These are phyloP conservation scores for Celastrina argiolus DNA, from an alignment of 2,888 invertebrate genomes.

Conservation along the genomic window DNA sequence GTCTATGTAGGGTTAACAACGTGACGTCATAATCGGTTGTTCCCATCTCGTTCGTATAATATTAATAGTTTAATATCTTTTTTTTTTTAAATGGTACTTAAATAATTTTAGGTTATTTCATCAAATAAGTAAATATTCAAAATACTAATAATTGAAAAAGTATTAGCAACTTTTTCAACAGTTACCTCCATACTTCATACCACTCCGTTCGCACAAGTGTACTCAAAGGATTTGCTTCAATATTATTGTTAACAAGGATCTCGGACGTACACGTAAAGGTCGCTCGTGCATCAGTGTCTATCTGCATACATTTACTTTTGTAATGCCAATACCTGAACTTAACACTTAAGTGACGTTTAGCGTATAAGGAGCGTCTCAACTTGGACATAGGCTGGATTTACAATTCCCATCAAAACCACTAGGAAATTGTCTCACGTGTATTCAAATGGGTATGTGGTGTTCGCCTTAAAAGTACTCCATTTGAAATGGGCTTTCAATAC, in stretches of 20 bases:
- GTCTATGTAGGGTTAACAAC: no score
- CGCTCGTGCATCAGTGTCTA: neutral
- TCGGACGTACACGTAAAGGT: neutral
- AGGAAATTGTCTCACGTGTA: conserved; percentile 56
- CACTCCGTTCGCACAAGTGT: no score
- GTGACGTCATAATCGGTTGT: no score
- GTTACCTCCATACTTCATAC: no score
- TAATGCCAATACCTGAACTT: conserved; percentile 15
- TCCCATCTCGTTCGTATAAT: no score
- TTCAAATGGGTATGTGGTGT: conserved; percentile 19
- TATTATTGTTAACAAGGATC: neutral
- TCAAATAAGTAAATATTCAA: no score
- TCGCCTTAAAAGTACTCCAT: neutral
- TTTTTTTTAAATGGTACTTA: no score
- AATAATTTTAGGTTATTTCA: no score
- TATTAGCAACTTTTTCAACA: no score
- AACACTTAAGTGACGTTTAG: conserved; percentile 13
- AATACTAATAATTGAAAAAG: no score
- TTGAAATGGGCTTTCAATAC: neutral
- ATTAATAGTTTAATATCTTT: no score
- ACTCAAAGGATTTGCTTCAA: no score
- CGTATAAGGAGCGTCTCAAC: conserved; percentile 14
- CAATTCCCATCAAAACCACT: conserved; percentile 58
- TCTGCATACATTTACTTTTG: conserved; percentile 6
- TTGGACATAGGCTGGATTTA: conserved; percentile 48